phyloP scores from a whole-genome alignment of 2,888 invertebrate species.

The Apotomis turbidana region DNA sequence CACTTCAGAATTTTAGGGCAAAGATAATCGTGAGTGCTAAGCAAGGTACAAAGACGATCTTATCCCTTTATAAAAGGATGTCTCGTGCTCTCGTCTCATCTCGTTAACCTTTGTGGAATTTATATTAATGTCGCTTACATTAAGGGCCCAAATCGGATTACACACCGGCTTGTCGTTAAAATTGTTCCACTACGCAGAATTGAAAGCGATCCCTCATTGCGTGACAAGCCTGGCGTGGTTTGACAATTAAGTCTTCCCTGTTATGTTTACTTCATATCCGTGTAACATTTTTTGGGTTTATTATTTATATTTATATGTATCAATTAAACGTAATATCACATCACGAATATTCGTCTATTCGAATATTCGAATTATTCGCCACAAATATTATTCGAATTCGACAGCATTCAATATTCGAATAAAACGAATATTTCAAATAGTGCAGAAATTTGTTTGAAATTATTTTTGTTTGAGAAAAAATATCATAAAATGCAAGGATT shows the following conservation, averaged over 20 bases:
- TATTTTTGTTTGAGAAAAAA: no score
- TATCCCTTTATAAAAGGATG: conserved; percentile 10
- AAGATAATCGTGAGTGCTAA: not conserved
- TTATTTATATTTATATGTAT: no score
- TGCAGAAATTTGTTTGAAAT: no score
- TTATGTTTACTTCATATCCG: not conserved
- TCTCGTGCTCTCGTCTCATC: not conserved
- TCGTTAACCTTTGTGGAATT: conserved; percentile 9
- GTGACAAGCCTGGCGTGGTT: not conserved
- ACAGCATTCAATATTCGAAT: no score
- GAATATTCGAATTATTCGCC: no score
- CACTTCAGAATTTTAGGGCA: no score
- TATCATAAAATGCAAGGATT: no score
- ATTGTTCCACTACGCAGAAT: not conserved
- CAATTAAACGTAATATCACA: no score
- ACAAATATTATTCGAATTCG: no score
- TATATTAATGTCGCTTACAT: conserved; percentile 5
- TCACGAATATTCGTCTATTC: no score
- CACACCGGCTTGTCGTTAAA: conserved; percentile 3
- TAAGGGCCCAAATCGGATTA: conserved; percentile 17
- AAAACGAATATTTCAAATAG: no score
- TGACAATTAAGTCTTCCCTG: not conserved
- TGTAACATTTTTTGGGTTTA: not conserved
- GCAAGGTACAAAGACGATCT: conserved; percentile 1
- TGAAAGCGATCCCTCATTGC: conserved; percentile 3